These are phyloP conservation scores for Gadus macrocephalus DNA, from an alignment of 2,113 vertebrate species.

Conservation along the genomic window DNA sequence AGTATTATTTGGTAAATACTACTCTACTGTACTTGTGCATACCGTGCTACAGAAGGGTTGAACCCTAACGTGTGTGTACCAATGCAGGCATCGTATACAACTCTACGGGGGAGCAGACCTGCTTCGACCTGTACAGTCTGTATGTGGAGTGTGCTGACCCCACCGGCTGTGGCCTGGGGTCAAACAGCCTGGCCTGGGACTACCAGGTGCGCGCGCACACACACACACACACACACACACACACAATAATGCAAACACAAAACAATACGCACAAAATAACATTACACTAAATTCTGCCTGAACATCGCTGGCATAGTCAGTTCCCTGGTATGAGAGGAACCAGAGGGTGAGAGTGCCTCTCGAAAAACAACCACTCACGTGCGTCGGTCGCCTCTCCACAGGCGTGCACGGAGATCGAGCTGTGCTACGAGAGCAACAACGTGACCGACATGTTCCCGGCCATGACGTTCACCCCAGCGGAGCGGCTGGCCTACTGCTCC, in stretches of 20 bases:
- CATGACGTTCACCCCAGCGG: constrained; percentile 75
- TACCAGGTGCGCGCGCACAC: constrained; percentile 74
- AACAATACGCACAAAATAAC: too few relatives aligned
- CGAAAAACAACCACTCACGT: too few relatives aligned
- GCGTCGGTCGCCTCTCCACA: constrained; percentile 34
- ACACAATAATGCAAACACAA: too few relatives aligned
- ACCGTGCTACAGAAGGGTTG: background rate
- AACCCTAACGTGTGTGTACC: background rate
- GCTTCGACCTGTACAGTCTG: constrained; percentile 77
- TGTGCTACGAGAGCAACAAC: constrained; percentile 85
- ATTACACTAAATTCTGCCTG: too few relatives aligned
- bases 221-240: too few relatives aligned
- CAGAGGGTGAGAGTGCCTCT: too few relatives aligned
- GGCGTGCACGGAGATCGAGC: constrained; percentile 89
- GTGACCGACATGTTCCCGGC: constrained; percentile 86
- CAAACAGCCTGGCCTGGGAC: constrained; percentile 84
- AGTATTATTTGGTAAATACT: too few relatives aligned
- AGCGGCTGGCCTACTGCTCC: constrained; percentile 76
- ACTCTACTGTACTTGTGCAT: too few relatives aligned
- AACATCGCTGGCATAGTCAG: too few relatives aligned
- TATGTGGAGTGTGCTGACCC: constrained; percentile 85
- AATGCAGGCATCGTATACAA: constrained; percentile 87
- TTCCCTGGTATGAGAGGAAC: too few relatives aligned
- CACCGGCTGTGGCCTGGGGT: constrained; percentile 83
- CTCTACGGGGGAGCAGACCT: constrained; percentile 62